Evolutionary conservation across 2,888 invertebrate species (phyloP), one percentile per base, ranked within the genome.

Genomic region (Nezara viridula): DNA sequence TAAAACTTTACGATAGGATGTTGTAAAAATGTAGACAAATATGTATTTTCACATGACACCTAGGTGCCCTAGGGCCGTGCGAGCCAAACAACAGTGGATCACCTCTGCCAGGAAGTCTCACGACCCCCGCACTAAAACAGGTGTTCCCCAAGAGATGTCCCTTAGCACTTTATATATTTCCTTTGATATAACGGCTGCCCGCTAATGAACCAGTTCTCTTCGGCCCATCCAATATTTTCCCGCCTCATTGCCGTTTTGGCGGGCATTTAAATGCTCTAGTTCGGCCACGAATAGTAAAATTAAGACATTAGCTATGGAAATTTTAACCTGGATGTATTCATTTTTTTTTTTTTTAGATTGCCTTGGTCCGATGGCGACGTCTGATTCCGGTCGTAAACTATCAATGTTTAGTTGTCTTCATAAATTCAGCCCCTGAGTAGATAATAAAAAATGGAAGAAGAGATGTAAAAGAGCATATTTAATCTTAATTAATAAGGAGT

Each of bases 231-330:
- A 47, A 81, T 81, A 44, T 40, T 47, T 81, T 81, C 44, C 66
- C 66, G 66, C 32, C 66, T 73, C 66, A 73, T 37, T 73, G 66
- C 66, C 66, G 66, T 73, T 73, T 73, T 47, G 44, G 81, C 81
- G 81, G 44, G 81, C 81, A 44, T 47, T n/a, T 47, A 47, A 81
- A 81, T 81, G 81, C 24, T n/a, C 81, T 12, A 81, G 44, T 24
- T 14, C 81, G 44, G 1, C 66, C 32, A 37, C 1, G 66, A 73
- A 73, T 81, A 81, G 81, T 81, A 47, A n/a, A 81, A 81, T 81
- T 81, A 81, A 81, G 81, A 81, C 81, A 81, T 81, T 81, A 81
- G 81, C 10, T 81, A 81, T 81, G 81, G 81, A 81, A 81, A 81
- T 81, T 81, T 81, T n/a, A 44, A 81, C 44, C 81, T 24, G 2